Percentiles rank a stretch among this genome's conserved stretches.
These are phyloP conservation scores for Nebria brevicollis DNA, from an alignment of 2,888 invertebrate species.

Conservation along the genomic window DNA sequence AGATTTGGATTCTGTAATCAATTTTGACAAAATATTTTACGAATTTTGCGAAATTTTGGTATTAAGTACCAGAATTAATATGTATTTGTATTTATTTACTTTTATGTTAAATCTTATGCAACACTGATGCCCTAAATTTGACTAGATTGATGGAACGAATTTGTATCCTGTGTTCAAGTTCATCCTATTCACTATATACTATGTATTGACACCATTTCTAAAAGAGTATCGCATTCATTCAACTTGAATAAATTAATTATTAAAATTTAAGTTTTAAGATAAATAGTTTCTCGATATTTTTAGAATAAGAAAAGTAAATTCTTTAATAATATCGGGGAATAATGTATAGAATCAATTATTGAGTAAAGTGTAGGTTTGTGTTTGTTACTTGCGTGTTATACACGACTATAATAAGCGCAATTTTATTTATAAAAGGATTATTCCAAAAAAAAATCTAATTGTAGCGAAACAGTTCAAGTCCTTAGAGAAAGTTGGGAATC, in stretches of 20 bases:
- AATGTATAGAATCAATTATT: too few relatives aligned
- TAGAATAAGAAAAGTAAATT: too few relatives aligned
- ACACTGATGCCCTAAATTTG: neutral
- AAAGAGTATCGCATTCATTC: neutral
- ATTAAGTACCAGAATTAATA: too few relatives aligned
- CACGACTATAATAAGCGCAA: neutral
- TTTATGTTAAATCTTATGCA: neutral
- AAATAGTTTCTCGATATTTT: too few relatives aligned
- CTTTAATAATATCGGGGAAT: neutral
- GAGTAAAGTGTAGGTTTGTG: neutral
- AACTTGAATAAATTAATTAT: neutral
- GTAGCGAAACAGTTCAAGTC: slow-evolving; percentile 33
- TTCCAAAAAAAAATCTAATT: neutral
- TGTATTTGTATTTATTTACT: too few relatives aligned
- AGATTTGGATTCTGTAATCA: neutral
- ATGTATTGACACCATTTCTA: neutral
- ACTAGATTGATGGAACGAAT: neutral
- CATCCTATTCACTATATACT: neutral
- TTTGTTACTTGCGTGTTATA: neutral
- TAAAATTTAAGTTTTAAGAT: neutral
- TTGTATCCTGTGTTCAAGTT: neutral
- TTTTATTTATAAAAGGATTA: neutral
- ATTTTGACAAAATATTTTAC: neutral
- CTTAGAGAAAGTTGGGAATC: slow-evolving; percentile 41
- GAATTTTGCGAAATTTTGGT: neutral